Evolutionary conservation across 2,797 vertebrate genomes (phyloP).

Genomic region (Rallus crepitans): DNA sequence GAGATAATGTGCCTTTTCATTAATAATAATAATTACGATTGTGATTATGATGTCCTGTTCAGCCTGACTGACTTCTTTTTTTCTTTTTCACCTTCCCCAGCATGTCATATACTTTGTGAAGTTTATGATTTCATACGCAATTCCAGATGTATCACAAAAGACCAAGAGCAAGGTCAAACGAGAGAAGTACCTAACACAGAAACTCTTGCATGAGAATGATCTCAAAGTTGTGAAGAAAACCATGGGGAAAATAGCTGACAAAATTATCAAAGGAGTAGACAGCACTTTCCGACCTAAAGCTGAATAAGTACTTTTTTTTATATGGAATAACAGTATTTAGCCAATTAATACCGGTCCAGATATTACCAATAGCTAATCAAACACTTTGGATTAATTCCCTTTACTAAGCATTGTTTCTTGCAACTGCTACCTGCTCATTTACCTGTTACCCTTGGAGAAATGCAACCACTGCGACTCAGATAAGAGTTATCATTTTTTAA

Average conservation of each 20-base stretch:
- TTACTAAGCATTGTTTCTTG: slow-evolving; percentile 16
- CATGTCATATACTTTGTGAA: slow-evolving; percentile 93
- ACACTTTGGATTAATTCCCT: slow-evolving; percentile 1
- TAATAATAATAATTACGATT: background rate
- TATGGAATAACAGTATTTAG: slow-evolving; percentile 15
- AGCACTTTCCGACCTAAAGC: slow-evolving; percentile 59
- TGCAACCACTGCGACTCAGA: background rate
- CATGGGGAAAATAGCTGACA: slow-evolving; percentile 71
- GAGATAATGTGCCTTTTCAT: background rate
- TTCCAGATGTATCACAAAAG: slow-evolving; percentile 88
- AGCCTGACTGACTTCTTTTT: slow-evolving; percentile 20
- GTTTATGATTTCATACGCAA: slow-evolving; percentile 89
- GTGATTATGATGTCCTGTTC: background rate
- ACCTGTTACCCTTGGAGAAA: background rate
- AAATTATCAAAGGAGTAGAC: slow-evolving; percentile 29
- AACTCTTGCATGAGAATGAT: slow-evolving; percentile 87
- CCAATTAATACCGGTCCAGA: background rate
- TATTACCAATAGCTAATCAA: background rate
- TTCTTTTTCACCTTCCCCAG: slow-evolving; percentile 76
- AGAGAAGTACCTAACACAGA: slow-evolving; percentile 91
- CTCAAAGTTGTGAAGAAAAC: slow-evolving; percentile 85
- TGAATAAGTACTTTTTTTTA: slow-evolving; percentile 64
- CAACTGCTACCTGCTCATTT: background rate
- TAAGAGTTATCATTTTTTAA: background rate
- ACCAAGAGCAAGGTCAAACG: slow-evolving; percentile 90